Percentiles rank a stretch among this genome's conserved stretches.
phyloP scores from a whole-genome alignment of 2,113 vertebrate species.

The Callipepla squamata region DNA sequence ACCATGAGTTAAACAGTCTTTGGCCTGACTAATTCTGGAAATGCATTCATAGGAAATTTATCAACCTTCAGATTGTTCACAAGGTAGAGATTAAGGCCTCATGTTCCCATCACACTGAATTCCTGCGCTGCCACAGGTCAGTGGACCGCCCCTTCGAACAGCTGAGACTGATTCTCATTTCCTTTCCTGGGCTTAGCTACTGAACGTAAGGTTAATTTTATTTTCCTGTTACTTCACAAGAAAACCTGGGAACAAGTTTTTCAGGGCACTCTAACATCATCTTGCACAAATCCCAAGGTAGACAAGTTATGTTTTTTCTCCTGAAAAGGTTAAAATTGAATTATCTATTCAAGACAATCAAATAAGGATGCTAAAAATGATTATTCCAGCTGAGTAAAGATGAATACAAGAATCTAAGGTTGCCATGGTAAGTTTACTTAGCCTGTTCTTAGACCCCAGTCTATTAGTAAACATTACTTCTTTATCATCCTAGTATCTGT shows the following conservation, averaged over 20 bases:
- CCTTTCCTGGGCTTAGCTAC: rapidly evolving
- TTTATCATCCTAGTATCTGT: not conserved
- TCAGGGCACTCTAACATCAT: not conserved
- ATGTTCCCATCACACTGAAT: not conserved
- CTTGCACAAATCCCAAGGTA: not conserved
- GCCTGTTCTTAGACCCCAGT: not conserved
- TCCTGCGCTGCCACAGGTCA: not conserved
- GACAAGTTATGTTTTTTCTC: not conserved
- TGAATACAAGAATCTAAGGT: not conserved
- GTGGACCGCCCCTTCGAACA: not conserved
- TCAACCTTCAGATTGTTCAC: not conserved
- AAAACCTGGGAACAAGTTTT: not conserved
- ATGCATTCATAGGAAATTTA: not conserved
- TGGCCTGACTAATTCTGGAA: not conserved
- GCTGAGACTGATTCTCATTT: not conserved
- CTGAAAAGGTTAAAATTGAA: not conserved
- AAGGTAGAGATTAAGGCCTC: not conserved
- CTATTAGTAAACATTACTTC: not conserved
- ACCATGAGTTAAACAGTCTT: not conserved
- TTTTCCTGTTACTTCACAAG: not conserved
- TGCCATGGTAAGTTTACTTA: not conserved
- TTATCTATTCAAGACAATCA: not conserved
- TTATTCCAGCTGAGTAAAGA: not conserved
- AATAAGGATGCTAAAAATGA: not conserved
- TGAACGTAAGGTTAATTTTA: not conserved